phyloP scores from a whole-genome alignment of 2,888 invertebrate genomes.

The Diadegma fenestrale region DNA sequence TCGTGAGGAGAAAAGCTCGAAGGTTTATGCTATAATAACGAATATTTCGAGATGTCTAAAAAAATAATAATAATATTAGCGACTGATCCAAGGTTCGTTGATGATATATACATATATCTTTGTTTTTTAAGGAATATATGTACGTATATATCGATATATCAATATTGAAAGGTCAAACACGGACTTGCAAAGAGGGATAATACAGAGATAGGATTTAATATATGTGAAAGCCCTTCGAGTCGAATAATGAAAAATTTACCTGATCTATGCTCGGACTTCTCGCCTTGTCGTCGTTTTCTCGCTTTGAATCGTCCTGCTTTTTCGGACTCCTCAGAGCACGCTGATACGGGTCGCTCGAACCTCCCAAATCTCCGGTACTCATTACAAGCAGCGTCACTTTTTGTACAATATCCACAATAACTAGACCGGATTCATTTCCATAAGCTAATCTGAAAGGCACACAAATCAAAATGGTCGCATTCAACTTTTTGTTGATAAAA shows the following conservation, averaged over 20 bases:
- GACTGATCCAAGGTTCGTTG: constrained; percentile 42
- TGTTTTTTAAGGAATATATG: constrained; percentile 19
- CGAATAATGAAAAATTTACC: constrained; percentile 86
- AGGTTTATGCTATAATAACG: constrained; percentile 55
- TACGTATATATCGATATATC: constrained; percentile 55
- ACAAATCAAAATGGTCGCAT: background rate
- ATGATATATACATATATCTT: constrained; percentile 40
- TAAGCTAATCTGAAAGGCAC: constrained; percentile 93
- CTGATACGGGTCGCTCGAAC: constrained; percentile 94
- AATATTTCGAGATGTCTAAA: constrained; percentile 61
- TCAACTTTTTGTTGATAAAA: background rate
- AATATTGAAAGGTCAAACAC: constrained; percentile 68
- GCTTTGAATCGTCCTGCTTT: constrained; percentile 83
- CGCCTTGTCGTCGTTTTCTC: constrained; percentile 86
- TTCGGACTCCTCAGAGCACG: constrained; percentile 92
- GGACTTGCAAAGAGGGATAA: constrained; percentile 68
- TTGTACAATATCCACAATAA: constrained; percentile 97
- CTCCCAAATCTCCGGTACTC: constrained; percentile 96
- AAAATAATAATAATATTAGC: constrained; percentile 62
- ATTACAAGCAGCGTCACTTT: constrained; percentile 95
- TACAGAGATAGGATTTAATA: constrained; percentile 63
- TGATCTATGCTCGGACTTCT: constrained; percentile 96
- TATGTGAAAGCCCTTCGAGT: constrained; percentile 38
- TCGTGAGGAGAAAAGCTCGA: constrained; percentile 66
- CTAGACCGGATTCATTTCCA: constrained; percentile 98